Evolutionary conservation across 64 coral and sea anemone species (phyloP).

Genomic region (Pocillopora damicornis): DNA sequence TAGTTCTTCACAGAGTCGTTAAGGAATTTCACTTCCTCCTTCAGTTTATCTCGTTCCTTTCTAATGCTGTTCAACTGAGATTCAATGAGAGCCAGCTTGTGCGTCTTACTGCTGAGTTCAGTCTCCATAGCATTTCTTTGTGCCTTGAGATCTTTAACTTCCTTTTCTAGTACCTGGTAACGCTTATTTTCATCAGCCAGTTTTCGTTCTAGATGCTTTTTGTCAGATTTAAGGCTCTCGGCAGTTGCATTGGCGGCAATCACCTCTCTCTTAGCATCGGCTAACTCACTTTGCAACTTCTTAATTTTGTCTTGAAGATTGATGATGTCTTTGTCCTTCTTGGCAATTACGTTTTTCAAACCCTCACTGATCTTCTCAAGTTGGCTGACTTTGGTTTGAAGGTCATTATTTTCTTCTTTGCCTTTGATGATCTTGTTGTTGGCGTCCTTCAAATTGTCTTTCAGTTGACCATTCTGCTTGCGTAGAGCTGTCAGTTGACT

Average conservation of each 20-base stretch:
- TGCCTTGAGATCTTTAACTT: slow-evolving; percentile 79
- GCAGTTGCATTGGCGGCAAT: slow-evolving; percentile 67
- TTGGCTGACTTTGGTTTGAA: slow-evolving; percentile 61
- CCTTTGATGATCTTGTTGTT: slow-evolving; percentile 80
- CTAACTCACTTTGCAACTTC: slow-evolving; percentile 72
- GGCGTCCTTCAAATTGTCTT: slow-evolving; percentile 77
- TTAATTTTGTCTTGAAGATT: slow-evolving; percentile 85
- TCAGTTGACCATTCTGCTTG: slow-evolving; percentile 82
- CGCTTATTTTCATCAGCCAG: slow-evolving; percentile 50
- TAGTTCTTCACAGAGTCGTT: slow-evolving; percentile 59
- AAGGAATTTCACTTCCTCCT: slow-evolving; percentile 52
- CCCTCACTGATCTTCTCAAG: slow-evolving; percentile 71
- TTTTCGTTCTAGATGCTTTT: slow-evolving; percentile 74
- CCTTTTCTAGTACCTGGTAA: slow-evolving; percentile 49
- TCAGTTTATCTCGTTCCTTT: slow-evolving; percentile 76
- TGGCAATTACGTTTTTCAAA: slow-evolving; percentile 63
- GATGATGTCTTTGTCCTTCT: slow-evolving; percentile 80
- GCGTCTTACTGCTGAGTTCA: slow-evolving; percentile 81
- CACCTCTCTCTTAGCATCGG: slow-evolving; percentile 59
- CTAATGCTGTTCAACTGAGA: slow-evolving; percentile 63
- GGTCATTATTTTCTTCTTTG: slow-evolving; percentile 64
- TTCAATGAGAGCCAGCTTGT: slow-evolving; percentile 74
- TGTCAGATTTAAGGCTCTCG: slow-evolving; percentile 61
- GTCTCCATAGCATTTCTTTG: slow-evolving; percentile 84
- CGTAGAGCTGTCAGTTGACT: slow-evolving; percentile 76